These are phyloP conservation scores for Corbicula japonica DNA, from an alignment of 2,888 invertebrate species.

Conservation along the genomic window DNA sequence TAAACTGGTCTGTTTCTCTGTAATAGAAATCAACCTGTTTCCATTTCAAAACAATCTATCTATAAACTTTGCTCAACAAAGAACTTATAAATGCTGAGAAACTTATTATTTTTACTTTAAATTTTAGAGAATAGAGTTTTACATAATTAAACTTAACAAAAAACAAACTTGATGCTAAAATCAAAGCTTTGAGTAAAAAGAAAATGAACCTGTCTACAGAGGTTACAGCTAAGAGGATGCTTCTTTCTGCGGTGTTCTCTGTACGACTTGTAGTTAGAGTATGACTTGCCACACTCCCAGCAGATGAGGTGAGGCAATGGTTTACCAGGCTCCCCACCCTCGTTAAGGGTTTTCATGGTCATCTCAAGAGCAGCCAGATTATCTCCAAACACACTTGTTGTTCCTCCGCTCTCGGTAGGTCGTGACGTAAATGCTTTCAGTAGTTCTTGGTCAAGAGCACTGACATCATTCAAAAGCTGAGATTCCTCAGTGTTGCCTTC, in stretches of 20 bases:
- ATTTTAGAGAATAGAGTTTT: too few species aligned
- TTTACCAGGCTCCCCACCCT: neutral
- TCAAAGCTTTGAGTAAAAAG: too few species aligned
- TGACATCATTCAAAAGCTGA: constrained; percentile 41
- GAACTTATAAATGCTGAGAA: too few species aligned
- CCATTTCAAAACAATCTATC: too few species aligned
- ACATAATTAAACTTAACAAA: too few species aligned
- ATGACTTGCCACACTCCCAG: constrained; percentile 59
- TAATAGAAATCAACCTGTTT: too few species aligned
- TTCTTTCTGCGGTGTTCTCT: constrained; percentile 60
- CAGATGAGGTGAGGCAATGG: constrained; percentile 50
- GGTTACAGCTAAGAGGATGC: constrained; percentile 63
- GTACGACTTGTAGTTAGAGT: constrained; percentile 61
- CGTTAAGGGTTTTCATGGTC: constrained; percentile 2
- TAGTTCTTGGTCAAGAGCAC: constrained; percentile 54
- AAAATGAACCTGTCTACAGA: constrained; percentile 45
- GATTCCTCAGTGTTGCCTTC: neutral
- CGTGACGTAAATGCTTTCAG: constrained; percentile 49
- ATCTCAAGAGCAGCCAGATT: constrained; percentile 14
- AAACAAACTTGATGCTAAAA: too few species aligned
- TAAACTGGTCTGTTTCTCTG: too few species aligned
- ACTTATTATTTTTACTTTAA: too few species aligned
- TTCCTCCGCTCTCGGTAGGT: neutral
- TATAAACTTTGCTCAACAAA: too few species aligned
- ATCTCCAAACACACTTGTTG: neutral